These are phyloP conservation scores for Melanotaenia maccullochi DNA, from an alignment of 2,797 vertebrate genomes.

Conservation along the genomic window DNA sequence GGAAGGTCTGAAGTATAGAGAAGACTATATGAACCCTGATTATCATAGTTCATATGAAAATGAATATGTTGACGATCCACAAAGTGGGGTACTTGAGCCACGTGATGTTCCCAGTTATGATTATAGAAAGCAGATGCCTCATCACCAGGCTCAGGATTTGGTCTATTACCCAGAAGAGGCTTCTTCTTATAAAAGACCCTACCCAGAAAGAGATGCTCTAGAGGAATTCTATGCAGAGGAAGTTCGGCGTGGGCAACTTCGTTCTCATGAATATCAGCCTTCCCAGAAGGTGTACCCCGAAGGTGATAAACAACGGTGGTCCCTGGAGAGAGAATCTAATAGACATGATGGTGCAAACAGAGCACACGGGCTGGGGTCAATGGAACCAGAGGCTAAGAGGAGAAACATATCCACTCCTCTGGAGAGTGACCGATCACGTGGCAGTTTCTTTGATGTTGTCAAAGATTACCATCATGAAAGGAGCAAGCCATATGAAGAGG, in stretches of 20 bases:
- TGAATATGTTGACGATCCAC: conserved; percentile 35
- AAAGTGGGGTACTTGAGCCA: conserved; percentile 3
- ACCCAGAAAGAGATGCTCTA: conserved; percentile 44
- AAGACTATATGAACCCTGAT: conserved; percentile 19
- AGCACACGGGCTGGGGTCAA: conserved; percentile 23
- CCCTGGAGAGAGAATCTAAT: conserved; percentile 47
- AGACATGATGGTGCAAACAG: conserved; percentile 26
- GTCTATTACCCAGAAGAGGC: conserved; percentile 36
- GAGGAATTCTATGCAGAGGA: conserved; percentile 66
- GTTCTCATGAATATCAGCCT: conserved; percentile 16
- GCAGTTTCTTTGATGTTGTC: conserved; percentile 37
- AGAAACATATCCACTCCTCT: conserved; percentile 23
- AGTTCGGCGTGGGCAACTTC: conserved; percentile 24
- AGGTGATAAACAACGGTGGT: conserved; percentile 22
- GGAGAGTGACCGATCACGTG: conserved; percentile 8
- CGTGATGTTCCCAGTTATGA: conserved; percentile 15
- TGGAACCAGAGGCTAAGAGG: conserved; percentile 44
- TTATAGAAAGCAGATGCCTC: conserved; percentile 22
- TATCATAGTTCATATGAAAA: conserved; percentile 22
- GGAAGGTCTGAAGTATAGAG: conserved; percentile 28
- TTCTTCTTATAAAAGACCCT: conserved; percentile 36
- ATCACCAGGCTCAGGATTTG: conserved; percentile 4
- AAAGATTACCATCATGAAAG: conserved; percentile 57
- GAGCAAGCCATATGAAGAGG: conserved; percentile 2
- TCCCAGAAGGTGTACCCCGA: not conserved